Percentiles rank a stretch among this genome's conserved stretches.
Conservation (phyloP, 23 tunicate species). For the Ascidia mentula region DNA sequence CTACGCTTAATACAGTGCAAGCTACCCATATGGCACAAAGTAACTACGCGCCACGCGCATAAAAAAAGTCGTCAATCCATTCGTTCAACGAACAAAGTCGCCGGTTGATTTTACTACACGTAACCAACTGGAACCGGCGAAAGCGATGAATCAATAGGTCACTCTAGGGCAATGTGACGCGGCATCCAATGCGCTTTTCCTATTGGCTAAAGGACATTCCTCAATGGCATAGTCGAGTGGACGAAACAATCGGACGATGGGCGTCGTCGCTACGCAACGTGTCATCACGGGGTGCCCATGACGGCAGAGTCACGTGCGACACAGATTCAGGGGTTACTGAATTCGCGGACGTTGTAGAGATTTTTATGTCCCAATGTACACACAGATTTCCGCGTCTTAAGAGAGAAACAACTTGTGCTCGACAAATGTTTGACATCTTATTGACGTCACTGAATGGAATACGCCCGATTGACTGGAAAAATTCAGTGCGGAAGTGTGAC, state of each 20-base stretch:
- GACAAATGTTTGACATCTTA: background rate
- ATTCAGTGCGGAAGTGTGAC: too few species aligned
- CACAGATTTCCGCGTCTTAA: too few species aligned
- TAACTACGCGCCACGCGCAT: too few species aligned
- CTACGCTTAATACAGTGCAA: too few species aligned
- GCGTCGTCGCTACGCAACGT: constrained; percentile 2
- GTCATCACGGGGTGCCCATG: constrained; percentile 1
- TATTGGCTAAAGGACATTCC: background rate
- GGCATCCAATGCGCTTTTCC: too few species aligned
- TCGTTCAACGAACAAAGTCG: background rate
- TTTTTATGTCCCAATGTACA: background rate
- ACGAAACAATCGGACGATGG: background rate
- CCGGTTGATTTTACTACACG: background rate
- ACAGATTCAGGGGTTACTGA: background rate
- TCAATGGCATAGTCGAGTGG: background rate
- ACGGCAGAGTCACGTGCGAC: background rate
- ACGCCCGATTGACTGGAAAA: constrained; percentile 8
- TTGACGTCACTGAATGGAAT: background rate
- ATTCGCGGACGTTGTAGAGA: background rate
- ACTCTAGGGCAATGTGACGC: background rate
- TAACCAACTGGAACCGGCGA: background rate
- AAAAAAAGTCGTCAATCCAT: background rate
- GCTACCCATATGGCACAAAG: too few species aligned
- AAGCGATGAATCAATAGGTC: background rate
- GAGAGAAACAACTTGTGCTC: background rate